Evolutionary conservation across 2,113 vertebrate genomes (phyloP), one percentile per base, ranked within the genome.

Genomic region (Lamprologus sp.): DNA sequence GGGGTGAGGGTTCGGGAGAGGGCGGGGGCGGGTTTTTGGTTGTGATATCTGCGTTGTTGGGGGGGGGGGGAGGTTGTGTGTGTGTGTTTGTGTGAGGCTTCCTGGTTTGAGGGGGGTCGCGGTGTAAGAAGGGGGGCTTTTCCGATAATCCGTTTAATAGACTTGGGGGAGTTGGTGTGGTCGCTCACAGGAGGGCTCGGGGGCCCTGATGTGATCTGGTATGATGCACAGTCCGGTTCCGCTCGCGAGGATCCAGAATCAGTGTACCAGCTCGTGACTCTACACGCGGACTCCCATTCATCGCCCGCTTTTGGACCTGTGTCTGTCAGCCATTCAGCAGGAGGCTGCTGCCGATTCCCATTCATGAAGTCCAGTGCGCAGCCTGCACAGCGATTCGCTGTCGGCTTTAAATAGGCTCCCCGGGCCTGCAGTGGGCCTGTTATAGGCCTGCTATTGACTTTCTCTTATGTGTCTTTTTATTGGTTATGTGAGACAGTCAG

Each of bases 341-440:
- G 56, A 90, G 85, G 87, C 87, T 83, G 91, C 89, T 19, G 73
- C 89, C 54, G 7, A 80, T 47, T 85, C 89, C 89, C 95, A 95
- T 95, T 95, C 94, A 95, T 95, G 94, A 95, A 95, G 92, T 94
- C 89, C 88, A 89, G 83, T 84, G 82, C 88, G 87, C 90, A 89
- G 92, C 81, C 84, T 85, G 88, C 90, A 92, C 88, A 87, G 73
- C 73, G 58, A 80, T 51, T 84, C 87, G 79, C 89, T 91, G 89
- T 51, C 49, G 88, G 84, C 90, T 89, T 82, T 79, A 89, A 87
- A 87, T 65, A 90, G 90, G 89, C 91, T 91, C 86, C 15, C 28
- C 15, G 87, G 93, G 91, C 93, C 91, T 42, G 88, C 90, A 79
- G 73, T 5, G 88, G 92, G 87, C 93, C 91, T 65, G 89, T 13